Percentiles rank a stretch among this genome's conserved stretches.
Conservation (phyloP, 2,888 invertebrate genomes). For the Zele albiditarsus region DNA sequence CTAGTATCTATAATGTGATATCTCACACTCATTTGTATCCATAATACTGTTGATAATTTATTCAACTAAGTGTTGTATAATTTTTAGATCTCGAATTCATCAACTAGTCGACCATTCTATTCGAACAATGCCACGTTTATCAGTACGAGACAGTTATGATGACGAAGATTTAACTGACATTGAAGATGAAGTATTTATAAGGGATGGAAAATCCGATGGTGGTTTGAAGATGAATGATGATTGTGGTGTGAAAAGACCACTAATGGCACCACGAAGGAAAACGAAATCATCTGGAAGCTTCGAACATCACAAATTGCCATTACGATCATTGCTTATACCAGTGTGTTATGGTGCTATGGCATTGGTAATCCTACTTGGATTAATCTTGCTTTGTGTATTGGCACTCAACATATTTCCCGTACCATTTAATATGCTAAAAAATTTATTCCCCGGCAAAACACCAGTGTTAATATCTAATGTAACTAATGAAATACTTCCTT, state of each 20-base stretch:
- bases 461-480: constrained; percentile 56
- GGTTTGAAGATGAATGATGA: constrained; percentile 79
- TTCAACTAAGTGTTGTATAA: neutral
- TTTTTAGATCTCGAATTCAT: neutral
- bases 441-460: constrained; percentile 74
- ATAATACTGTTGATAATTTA: neutral
- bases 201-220: constrained; percentile 81
- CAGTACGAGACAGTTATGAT: constrained; percentile 81
- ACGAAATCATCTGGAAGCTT: constrained; percentile 73
- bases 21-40: neutral
- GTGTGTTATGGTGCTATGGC: constrained; percentile 80
- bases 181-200: constrained; percentile 85
- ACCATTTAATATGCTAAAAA: constrained; percentile 77
- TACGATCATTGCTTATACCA: constrained; percentile 78
- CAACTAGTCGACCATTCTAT: neutral
- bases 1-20: neutral
- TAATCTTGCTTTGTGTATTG: constrained; percentile 79
- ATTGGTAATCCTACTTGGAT: constrained; percentile 76
- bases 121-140: constrained; percentile 76
- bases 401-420: constrained; percentile 80
- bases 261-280: constrained; percentile 83
- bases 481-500: constrained; percentile 74
- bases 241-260: constrained; percentile 80
- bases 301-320: constrained; percentile 75
- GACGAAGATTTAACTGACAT: constrained; percentile 84